Evolutionary conservation across 2,888 invertebrate genomes (phyloP).

Genomic region (Caenorhabditis virilis): DNA sequence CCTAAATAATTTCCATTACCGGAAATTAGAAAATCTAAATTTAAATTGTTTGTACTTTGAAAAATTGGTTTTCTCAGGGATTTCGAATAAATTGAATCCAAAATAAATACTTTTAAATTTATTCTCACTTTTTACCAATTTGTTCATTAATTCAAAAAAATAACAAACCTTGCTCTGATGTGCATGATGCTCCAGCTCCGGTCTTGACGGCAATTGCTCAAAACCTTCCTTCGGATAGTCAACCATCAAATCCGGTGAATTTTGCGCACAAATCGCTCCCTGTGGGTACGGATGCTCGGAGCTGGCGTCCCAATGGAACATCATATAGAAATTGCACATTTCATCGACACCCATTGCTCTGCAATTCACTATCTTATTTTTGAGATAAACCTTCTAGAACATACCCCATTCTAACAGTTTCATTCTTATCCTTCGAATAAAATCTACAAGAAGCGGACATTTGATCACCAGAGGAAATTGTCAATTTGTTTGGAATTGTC

Average conservation of each 20-base stretch:
- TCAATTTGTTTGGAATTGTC: constrained; percentile 69
- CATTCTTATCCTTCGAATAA: constrained; percentile 70
- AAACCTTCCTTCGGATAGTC: constrained; percentile 59
- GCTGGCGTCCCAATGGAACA: constrained; percentile 71
- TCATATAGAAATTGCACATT: constrained; percentile 73
- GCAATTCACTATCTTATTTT: constrained; percentile 26
- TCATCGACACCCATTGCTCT: constrained; percentile 71
- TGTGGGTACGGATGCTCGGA: constrained; percentile 67
- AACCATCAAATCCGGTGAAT: constrained; percentile 15
- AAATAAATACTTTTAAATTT: no score
- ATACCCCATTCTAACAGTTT: constrained; percentile 71
- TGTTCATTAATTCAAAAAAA: no score
- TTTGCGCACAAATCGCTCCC: constrained; percentile 55
- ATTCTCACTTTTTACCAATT: no score
- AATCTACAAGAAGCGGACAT: constrained; percentile 74
- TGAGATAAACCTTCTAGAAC: constrained; percentile 12
- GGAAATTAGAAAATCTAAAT: no score
- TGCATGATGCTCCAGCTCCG: constrained; percentile 71
- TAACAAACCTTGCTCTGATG: constrained; percentile 50
- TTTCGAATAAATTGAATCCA: no score
- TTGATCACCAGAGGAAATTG: constrained; percentile 71
- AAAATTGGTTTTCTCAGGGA: no score
- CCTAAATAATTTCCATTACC: no score
- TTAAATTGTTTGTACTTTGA: no score
- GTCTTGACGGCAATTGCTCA: constrained; percentile 47